phyloP scores from a whole-genome alignment of 2,797 vertebrate genomes.

The Cichlasoma orientale region DNA sequence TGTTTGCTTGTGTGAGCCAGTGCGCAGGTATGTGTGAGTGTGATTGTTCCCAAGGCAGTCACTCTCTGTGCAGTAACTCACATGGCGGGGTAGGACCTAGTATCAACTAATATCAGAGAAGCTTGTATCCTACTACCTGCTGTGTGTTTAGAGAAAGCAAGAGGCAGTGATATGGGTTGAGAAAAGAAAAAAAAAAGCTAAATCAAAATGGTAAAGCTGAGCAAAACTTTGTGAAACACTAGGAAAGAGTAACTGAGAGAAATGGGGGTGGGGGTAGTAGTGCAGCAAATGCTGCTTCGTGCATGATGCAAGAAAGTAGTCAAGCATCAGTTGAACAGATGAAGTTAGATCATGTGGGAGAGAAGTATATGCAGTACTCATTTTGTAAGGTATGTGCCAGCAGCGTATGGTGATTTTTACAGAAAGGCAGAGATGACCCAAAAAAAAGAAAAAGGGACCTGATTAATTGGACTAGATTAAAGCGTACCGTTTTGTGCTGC shows the following conservation, averaged over 20 bases:
- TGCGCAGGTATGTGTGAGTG: conserved; percentile 15
- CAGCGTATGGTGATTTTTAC: not conserved
- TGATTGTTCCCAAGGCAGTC: conserved; percentile 48
- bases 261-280: conserved; percentile 4
- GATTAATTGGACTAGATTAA: not conserved
- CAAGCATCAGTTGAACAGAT: not conserved
- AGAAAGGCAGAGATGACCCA: not conserved
- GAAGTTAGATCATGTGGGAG: not conserved
- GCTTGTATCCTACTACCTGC: conserved; percentile 66
- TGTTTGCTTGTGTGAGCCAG: conserved; percentile 41
- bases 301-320: conserved; percentile 11
- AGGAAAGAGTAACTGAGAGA: conserved; percentile 25
- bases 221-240: conserved; percentile 37
- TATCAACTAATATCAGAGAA: conserved; percentile 71
- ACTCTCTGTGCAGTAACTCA: conserved; percentile 57
- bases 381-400: not conserved
- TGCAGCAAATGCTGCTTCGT: conserved; percentile 22
- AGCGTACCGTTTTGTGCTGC: not conserved
- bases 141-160: conserved; percentile 48
- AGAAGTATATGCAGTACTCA: not conserved
- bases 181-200: conserved; percentile 30
- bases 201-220: conserved; percentile 48
- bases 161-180: conserved; percentile 39
- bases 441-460: not conserved
- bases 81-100: conserved; percentile 53